Base-by-base conservation (phyloP, 2,888 invertebrate species). In the Agapostemon virescens region DNA sequence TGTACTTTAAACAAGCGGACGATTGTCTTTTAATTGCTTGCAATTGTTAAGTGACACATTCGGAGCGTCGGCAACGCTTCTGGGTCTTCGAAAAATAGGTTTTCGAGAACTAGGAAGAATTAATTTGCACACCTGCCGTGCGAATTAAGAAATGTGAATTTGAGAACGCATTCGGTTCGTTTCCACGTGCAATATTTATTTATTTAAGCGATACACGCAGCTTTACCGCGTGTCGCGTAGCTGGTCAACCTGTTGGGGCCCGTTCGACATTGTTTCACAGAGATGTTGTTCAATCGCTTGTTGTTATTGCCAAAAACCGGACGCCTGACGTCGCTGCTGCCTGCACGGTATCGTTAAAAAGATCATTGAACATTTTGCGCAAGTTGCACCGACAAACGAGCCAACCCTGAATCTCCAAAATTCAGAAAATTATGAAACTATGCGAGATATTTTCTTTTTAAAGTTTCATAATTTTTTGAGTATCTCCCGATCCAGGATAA, bases 291-390 rank as follows among this genome's bases (percentile, higher is more conserved):
- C 68, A 30, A 68, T 79, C 52, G 63, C 63, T 42, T 45, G 74
- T 75, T 70, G 73, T 81, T 81, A 70, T 74, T 30, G 45, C 81
- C 33, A 61, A 70, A 80, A 38, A 49, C 68, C 40, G 42, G 52
- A 55, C 38, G 63, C 42, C 40, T 26, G 66, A 42, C 23, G 17
- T 13, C n/a, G 36, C 36, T 9, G 11, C 20, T 61, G 17, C 20
- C 9, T 11, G 30, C 33, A 61, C 11, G 20, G 20, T 61, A 33
- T 20, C 9, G n/a, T 33, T 61, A 33, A 20, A 20, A 20, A 20
- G n/a, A 61, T 33, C 20, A 33, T 20, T 33, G 61, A 33, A 61
- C 61, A 0, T 17, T 30, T 6, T 45, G 5, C 11, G 49, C 7
- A 17, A 2, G 20, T 20, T 20, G 20, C 0, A 20, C 20, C 20